Evolutionary conservation across 2,113 vertebrate species (phyloP), one percentile per base, ranked within the genome.

Genomic region (Pavo muticus): DNA sequence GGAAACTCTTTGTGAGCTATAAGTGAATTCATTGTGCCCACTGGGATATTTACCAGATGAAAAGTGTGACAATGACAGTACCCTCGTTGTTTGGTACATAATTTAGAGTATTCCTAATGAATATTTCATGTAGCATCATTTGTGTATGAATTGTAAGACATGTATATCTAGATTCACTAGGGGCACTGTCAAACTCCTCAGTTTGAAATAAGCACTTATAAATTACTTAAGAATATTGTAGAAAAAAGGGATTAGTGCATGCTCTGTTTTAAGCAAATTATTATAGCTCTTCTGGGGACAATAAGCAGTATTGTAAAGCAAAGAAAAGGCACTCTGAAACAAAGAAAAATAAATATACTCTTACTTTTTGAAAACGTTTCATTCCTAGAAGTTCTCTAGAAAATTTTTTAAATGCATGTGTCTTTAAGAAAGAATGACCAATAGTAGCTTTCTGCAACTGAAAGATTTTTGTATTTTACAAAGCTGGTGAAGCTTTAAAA

Each of bases 101-200:
- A 97, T 97, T 97, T 97, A 96, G 89, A 93, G 77, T 93, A 90
- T 60, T 91, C 63, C 85, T 96, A 85, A 97, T 97, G 92, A 98
- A 97, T 97, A 97, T 97, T 98, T 97, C 85, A 96, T 96, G 85
- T 21, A 39, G 85, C 91, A 95, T 95, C 92, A 94, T 94, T 96
- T 97, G 86, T 95, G 84, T 96, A 96, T 97, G 94, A 97, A 97
- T 95, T 97, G 80, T 97, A 95, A 97, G 74, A 95, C 96, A 87
- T 90, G 94, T 82, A 92, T 93, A 95, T 96, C 95, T 78, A 90
- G 96, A 97, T 90, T 97, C 95, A 97, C 93, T 92, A 88, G 85
- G 93, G 91, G 86, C 94, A 92, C 88, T 88, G 93, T 91, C 81
- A 79, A 96, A 92, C 68, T 86, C 89, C 75, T 95, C 54, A 59